Evolutionary conservation across 2,113 vertebrate genomes (phyloP), one percentile per base, ranked within the genome.

Genomic region (Delphinapterus leucas): DNA sequence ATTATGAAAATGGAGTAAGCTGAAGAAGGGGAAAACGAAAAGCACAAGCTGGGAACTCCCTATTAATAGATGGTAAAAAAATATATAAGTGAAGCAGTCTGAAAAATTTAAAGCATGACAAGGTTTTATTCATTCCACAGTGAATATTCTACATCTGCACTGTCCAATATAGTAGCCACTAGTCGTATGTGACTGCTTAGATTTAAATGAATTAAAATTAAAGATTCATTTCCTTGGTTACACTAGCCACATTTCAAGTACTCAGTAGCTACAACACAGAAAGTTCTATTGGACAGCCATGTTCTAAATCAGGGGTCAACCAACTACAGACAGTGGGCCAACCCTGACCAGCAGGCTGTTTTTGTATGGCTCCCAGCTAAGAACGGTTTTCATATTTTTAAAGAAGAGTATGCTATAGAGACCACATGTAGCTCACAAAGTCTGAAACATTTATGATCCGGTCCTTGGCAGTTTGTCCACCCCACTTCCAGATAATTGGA

Each of bases 1-100:
- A 94, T 76, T 88, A 95, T 41, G 63, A 63, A 96, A 97, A 96
- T 33, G 38, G 67, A 95, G 21, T 74, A 93, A 90, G 53, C 25
- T 92, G 73, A 55, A 90, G 79, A 90, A 93, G 73, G 55, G 47
- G 81, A 71, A 85, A 93, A 94, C 31, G 13, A 95, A 83, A 86
- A 85, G 58, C 20, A 73, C 17, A 73, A 80, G 60, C 65, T 73
- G 25, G 96, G 91, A 88, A 92, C 44, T 36, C 68, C 49, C 82
- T 38, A 76, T 55, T 94, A 86, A 73, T 7, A 94, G 63, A 87
- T 18, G 4, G 88, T 55, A 90, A 91, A 73, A 88, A 38, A 8
- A 87, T 61, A 83, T 38, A 80, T n/a, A 92, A 68, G 89, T 60
- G 74, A 81, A 85, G 44, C n/a, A 79, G 44, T 49, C 21, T 10